Percentiles rank a stretch among this genome's conserved stretches.
These are phyloP conservation scores for Scaptomyza montana DNA, from an alignment of 1,140 invertebrate genomes.

Conservation along the genomic window DNA sequence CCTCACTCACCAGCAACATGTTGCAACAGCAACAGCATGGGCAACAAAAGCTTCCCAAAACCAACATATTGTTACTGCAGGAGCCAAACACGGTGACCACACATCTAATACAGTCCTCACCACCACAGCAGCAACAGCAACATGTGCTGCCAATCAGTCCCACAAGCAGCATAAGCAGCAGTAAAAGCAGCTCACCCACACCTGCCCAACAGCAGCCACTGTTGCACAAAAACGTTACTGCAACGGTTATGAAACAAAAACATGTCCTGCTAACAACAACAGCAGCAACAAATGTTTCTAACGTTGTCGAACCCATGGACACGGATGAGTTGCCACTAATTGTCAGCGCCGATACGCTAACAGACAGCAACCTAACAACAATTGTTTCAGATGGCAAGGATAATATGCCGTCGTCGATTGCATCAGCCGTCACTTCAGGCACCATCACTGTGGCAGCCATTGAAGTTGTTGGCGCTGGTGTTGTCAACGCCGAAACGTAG, in stretches of 20 bases:
- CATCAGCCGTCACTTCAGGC: conserved; percentile 42
- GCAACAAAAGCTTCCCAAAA: conserved; percentile 46
- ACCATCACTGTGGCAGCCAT: conserved; percentile 57
- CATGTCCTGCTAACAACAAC: conserved; percentile 42
- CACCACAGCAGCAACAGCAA: conserved; percentile 59
- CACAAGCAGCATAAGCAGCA: conserved; percentile 71
- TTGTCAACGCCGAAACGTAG: conserved; percentile 81
- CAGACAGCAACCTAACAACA: conserved; percentile 38
- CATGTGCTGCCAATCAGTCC: conserved; percentile 77
- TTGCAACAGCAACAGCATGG: conserved; percentile 45
- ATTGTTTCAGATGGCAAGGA: conserved; percentile 54
- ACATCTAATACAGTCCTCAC: conserved; percentile 54
- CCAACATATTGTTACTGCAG: conserved; percentile 63
- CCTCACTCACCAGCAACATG: conserved; percentile 57
- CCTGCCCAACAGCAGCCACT: conserved; percentile 59
- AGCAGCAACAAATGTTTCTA: conserved; percentile 20
- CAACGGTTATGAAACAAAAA: conserved; percentile 38
- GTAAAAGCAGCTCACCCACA: conserved; percentile 72
- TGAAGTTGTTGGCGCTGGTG: conserved; percentile 70
- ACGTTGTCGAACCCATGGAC: conserved; percentile 66
- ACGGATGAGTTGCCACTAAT: conserved; percentile 53
- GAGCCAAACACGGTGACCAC: conserved; percentile 46
- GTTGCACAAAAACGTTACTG: conserved; percentile 42
- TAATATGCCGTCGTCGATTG: conserved; percentile 43
- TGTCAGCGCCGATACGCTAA: conserved; percentile 39